Percentiles rank a stretch among this genome's conserved stretches.
These are phyloP conservation scores for Carcina quercana DNA, from an alignment of 2,888 invertebrate species.

Conservation along the genomic window DNA sequence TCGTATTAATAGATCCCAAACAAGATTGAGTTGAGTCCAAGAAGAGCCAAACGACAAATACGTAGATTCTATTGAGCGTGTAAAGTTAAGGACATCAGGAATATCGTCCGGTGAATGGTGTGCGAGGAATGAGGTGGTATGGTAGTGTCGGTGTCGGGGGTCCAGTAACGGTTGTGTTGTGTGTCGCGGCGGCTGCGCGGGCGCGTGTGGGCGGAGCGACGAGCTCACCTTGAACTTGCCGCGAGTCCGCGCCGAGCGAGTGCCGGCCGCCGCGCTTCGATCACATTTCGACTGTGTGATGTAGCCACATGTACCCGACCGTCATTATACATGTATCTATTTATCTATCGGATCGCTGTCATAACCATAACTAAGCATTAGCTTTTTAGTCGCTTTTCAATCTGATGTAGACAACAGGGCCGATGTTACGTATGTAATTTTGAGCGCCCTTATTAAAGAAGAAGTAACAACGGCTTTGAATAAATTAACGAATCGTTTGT, in stretches of 20 bases:
- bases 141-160: constrained; percentile 44
- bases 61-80: no score
- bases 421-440: no score
- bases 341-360: constrained; percentile 2
- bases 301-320: constrained; percentile 25
- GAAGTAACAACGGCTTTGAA: no score
- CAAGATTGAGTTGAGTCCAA: no score
- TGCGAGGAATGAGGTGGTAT: constrained; percentile 23
- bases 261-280: constrained; percentile 22
- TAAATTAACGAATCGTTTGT: no score
- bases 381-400: neutral
- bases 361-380: constrained; percentile 2
- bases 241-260: constrained; percentile 43
- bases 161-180: constrained; percentile 62
- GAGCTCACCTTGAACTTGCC: constrained; percentile 74
- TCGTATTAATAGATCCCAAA: no score
- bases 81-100: no score
- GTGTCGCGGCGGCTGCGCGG: constrained; percentile 43
- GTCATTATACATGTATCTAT: constrained; percentile 13
- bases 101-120: neutral
- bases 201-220: constrained; percentile 66
- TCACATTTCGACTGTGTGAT: constrained; percentile 34
- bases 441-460: no score
- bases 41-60: no score
- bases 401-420: no score